A percentile compares a stretch with the other conserved stretches of the same genome.
Conservation (phyloP, 2,888 invertebrate species). For the Chorisops tibialis region DNA sequence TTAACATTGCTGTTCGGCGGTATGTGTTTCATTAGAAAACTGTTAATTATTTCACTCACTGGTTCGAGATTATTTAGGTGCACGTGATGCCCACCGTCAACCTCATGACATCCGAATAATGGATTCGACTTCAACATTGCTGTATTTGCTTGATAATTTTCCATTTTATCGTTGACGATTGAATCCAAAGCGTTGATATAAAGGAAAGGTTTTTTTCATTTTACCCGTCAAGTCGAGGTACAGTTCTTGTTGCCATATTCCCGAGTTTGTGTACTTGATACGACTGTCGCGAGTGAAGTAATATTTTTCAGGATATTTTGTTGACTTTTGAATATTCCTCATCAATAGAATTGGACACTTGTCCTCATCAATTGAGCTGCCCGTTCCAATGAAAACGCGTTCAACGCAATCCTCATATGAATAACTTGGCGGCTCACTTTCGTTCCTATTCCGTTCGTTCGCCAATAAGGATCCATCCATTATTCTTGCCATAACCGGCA, state of each 20-base stretch:
- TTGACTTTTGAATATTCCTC: conserved; percentile 59
- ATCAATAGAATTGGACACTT: conserved; percentile 57
- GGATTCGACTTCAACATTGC: conserved; percentile 56
- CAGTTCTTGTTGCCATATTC: conserved; percentile 49
- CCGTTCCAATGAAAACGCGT: conserved; percentile 57
- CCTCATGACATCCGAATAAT: conserved; percentile 62
- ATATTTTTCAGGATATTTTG: conserved; percentile 58
- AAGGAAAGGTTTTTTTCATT: conserved; percentile 62
- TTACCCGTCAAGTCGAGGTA: conserved; percentile 56
- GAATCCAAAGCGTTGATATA: conserved; percentile 61
- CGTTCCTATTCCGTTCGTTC: conserved; percentile 48
- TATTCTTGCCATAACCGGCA: conserved; percentile 48
- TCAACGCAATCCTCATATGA: conserved; percentile 60
- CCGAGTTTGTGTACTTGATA: conserved; percentile 51
- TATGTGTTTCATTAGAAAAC: conserved; percentile 38
- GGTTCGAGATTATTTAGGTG: conserved; percentile 72
- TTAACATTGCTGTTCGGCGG: background rate
- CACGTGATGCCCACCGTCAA: conserved; percentile 79
- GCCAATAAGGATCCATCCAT: conserved; percentile 54
- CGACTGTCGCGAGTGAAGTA: conserved; percentile 65
- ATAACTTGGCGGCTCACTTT: conserved; percentile 61
- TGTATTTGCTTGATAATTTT: conserved; percentile 56
- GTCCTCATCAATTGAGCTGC: conserved; percentile 58
- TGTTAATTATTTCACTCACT: conserved; percentile 56
- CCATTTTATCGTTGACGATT: conserved; percentile 59